A percentile compares a stretch with the other conserved stretches of the same genome.
Evolutionary conservation across 2,797 vertebrate species (phyloP).

Genomic region (Rhinella marina): DNA sequence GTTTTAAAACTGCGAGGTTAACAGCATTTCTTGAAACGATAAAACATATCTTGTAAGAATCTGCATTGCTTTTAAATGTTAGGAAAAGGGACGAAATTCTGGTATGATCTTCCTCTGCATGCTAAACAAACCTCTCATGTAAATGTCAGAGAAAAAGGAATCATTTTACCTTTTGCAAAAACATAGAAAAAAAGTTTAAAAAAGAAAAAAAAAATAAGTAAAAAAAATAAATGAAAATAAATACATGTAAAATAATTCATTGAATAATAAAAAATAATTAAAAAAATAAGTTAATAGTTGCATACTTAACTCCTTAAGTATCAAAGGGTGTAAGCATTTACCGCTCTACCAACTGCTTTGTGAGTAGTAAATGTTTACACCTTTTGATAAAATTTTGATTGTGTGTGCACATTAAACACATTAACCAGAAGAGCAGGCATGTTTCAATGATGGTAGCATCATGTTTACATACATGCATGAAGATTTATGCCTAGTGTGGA

Average conservation of each 20-base stretch:
- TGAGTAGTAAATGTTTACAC: slow-evolving; percentile 36
- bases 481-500: slow-evolving; percentile 12
- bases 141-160: slow-evolving; percentile 65
- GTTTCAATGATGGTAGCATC: slow-evolving; percentile 47
- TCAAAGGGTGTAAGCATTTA: slow-evolving; percentile 55
- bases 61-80: slow-evolving; percentile 89
- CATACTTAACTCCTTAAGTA: background rate
- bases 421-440: slow-evolving; percentile 37
- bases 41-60: slow-evolving; percentile 98
- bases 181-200: background rate
- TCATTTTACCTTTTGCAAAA: slow-evolving; percentile 17
- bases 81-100: slow-evolving; percentile 87
- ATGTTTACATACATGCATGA: slow-evolving; percentile 48
- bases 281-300: background rate
- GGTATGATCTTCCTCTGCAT: slow-evolving; percentile 77
- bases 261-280: background rate
- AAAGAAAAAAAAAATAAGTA: background rate
- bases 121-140: slow-evolving; percentile 86
- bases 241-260: background rate
- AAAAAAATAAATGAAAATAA: background rate
- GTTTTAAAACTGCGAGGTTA: slow-evolving; percentile 99
- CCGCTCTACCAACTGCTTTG: background rate
- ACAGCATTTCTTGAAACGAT: slow-evolving; percentile 99
- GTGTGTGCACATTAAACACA: slow-evolving; percentile 52
- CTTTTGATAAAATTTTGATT: slow-evolving; percentile 41